Evolutionary conservation across 2,113 vertebrate species (phyloP).

Genomic region (Oryctolagus cuniculus): mOryCun1.1 NC_091437.1:44629001-44629500

Average conservation of each 20-base stretch:
- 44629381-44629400: neutral
- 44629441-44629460: neutral
- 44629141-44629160: constrained; percentile 8
- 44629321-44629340: neutral
- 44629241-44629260: neutral
- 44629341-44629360: neutral
- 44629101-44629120: neutral
- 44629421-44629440: neutral
- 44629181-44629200: neutral
- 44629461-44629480: neutral
- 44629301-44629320: constrained; percentile 36
- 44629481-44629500: neutral
- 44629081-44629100: neutral
- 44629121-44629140: neutral
- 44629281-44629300: constrained; percentile 27
- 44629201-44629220: neutral
- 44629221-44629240: constrained; percentile 23
- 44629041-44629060: neutral
- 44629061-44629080: neutral
- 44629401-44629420: neutral
- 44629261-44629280: constrained; percentile 6
- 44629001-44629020: neutral
- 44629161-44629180: neutral
- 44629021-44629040: neutral
- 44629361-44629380: neutral